Evolutionary conservation across 2,797 vertebrate genomes (phyloP).

Genomic region (Nyctalus aviator): DNA sequence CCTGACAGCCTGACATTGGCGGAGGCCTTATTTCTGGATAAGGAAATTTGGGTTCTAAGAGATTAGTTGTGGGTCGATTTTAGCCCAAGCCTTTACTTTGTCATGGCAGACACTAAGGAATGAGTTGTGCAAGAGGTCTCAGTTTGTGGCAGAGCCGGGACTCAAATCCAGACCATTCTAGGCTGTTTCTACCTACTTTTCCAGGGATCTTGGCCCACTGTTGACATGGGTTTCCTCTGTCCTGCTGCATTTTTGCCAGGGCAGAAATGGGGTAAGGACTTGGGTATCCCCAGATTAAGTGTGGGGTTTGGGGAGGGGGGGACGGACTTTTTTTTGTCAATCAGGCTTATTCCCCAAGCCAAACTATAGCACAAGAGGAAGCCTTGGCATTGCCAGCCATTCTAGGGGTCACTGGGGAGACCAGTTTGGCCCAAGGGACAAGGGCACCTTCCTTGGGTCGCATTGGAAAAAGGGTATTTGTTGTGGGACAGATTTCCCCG

Average conservation of each 20-base stretch:
- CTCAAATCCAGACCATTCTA: not conserved
- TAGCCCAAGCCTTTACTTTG: too few species aligned
- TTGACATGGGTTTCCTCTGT: not conserved
- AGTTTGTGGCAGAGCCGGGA: not conserved
- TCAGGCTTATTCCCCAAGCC: not conserved
- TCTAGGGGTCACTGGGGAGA: not conserved
- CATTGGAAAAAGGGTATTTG: not conserved
- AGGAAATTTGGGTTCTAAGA: not conserved
- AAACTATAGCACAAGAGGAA: not conserved
- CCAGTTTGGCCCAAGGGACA: not conserved
- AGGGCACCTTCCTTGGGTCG: not conserved
- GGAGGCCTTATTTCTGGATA: not conserved
- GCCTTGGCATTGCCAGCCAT: not conserved
- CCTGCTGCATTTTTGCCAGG: not conserved
- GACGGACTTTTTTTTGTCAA: not conserved
- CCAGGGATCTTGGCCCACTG: not conserved
- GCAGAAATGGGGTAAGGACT: not conserved
- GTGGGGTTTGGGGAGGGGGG: not conserved
- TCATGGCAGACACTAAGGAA: not conserved
- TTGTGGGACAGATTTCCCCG: not conserved
- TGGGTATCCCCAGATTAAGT: not conserved
- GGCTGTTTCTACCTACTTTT: not conserved
- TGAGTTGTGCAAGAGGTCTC: not conserved
- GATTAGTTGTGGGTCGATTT: not conserved
- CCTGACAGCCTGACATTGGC: not conserved